A percentile compares a stretch with the other conserved stretches of the same genome.
These are phyloP conservation scores for Homarus gammarus DNA, from an alignment of 2,888 invertebrate genomes.

Conservation along the genomic window DNA sequence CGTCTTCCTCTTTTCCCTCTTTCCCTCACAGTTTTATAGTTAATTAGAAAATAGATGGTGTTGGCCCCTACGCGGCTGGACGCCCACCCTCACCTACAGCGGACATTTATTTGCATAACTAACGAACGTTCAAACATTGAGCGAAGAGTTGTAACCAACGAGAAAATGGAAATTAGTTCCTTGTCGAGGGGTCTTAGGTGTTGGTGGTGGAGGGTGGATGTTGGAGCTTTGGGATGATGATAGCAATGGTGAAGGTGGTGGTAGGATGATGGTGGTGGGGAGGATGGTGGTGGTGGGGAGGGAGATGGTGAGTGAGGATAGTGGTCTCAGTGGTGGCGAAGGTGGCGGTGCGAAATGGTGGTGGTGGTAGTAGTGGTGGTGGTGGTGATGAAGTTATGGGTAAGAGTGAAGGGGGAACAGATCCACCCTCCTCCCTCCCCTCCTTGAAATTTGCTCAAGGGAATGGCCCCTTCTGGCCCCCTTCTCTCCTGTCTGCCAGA, in stretches of 20 bases:
- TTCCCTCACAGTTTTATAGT: constrained; percentile 31
- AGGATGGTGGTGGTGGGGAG: background rate
- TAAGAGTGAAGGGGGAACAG: background rate
- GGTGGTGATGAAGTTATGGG: background rate
- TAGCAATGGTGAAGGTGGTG: background rate
- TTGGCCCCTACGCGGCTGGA: background rate
- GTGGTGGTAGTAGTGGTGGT: background rate
- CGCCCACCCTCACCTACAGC: constrained; percentile 10
- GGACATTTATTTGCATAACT: constrained; percentile 42
- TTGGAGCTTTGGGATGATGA: background rate
- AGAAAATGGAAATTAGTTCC: constrained; percentile 5
- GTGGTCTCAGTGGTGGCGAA: background rate
- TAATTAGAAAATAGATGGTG: constrained; percentile 38
- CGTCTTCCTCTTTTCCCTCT: background rate
- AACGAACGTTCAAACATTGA: constrained; percentile 15
- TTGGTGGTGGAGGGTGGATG: background rate
- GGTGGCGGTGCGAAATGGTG: background rate
- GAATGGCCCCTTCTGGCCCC: constrained; percentile 18
- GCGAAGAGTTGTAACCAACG: background rate
- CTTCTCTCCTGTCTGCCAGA: constrained; percentile 37
- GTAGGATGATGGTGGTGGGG: background rate
- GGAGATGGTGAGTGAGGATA: constrained; percentile 3
- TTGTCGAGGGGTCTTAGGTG: background rate
- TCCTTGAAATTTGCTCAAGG: constrained; percentile 36
- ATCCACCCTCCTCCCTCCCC: background rate